Base-by-base conservation (phyloP, 2,113 vertebrate genomes). In the Numida meleagris region DNA sequence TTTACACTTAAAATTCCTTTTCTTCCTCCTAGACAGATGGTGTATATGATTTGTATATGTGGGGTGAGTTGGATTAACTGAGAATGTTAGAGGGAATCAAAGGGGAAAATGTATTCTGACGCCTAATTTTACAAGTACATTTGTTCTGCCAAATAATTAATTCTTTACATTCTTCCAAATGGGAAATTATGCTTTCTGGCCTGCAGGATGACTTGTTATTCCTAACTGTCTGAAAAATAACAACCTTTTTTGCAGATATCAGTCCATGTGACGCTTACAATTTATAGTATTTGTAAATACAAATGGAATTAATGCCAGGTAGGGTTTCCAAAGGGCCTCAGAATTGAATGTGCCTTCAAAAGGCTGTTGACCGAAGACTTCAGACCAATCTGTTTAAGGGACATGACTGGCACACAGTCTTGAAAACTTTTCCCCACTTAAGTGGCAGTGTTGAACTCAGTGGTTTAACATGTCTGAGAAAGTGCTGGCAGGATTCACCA, bases 111-210 rank as follows among this genome's bases (percentile, higher is more conserved):
- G 53, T 94, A 70, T 82, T 94, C 88, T 90, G 93, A 83, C 1
- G 2, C 57, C 86, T 94, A 33, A 86, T 88, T 95, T 96, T 95
- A 94, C 82, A 91, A 95, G 91, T 31, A 83, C 87, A 61, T 95
- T 93, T 93, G 94, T 95, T 86, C 95, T 96, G 96, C 96, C 96
- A 97, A 96, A 94, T 84, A 90, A 93, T 91, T 96, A 95, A 96
- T 97, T 86, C 96, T 93, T 97, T 46, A 53, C 78, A 95, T 97
- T 95, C 92, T 86, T 96, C 88, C 93, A 95, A 96, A 91, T 53
- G 70, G 61, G 93, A 90, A 95, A 84, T 91, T 82, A 82, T 86
- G 65, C 50, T 82, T 91, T 92, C 82, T 91, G 93, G 86, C 76
- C 76, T 33, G 2, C 2, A 51, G 72, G 82, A 33, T 63, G 61